Percentiles rank a stretch among this genome's conserved stretches.
Evolutionary conservation across 2,797 vertebrate genomes (phyloP).

Genomic region (Alcedo atthis): DNA sequence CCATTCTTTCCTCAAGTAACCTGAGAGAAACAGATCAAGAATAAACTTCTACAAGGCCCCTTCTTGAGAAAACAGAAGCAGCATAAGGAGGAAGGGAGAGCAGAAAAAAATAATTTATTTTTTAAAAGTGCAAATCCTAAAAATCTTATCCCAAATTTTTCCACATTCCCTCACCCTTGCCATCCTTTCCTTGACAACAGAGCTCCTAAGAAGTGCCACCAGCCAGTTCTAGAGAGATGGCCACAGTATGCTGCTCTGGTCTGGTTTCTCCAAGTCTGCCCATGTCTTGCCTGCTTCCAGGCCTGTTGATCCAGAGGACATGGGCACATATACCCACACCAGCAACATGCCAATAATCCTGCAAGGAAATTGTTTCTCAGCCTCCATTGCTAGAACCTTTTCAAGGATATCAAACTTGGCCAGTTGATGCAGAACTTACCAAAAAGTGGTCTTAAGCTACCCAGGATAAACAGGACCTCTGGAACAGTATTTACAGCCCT

Average conservation of each 20-base stretch:
- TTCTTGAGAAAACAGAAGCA: not conserved
- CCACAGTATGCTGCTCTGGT: not conserved
- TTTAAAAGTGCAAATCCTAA: accelerated
- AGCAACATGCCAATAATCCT: not conserved
- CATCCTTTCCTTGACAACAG: not conserved
- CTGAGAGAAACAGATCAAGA: not conserved
- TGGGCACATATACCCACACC: accelerated
- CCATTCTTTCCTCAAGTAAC: not conserved
- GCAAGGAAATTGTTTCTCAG: not conserved
- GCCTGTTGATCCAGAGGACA: not conserved
- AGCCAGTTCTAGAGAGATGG: not conserved
- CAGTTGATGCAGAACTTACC: not conserved
- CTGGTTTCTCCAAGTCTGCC: not conserved
- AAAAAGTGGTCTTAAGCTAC: not conserved
- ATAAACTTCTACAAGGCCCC: not conserved
- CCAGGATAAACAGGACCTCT: not conserved
- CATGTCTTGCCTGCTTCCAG: not conserved
- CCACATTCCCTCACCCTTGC: not conserved
- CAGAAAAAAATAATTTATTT: not conserved
- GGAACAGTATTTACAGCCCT: not conserved
- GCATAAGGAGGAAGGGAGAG: not conserved
- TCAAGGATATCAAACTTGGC: not conserved
- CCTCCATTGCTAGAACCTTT: not conserved
- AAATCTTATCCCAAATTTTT: not conserved
- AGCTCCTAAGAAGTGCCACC: not conserved